Conservation (phyloP, 2,888 invertebrate genomes). For the Coelinius sp. region DNA sequence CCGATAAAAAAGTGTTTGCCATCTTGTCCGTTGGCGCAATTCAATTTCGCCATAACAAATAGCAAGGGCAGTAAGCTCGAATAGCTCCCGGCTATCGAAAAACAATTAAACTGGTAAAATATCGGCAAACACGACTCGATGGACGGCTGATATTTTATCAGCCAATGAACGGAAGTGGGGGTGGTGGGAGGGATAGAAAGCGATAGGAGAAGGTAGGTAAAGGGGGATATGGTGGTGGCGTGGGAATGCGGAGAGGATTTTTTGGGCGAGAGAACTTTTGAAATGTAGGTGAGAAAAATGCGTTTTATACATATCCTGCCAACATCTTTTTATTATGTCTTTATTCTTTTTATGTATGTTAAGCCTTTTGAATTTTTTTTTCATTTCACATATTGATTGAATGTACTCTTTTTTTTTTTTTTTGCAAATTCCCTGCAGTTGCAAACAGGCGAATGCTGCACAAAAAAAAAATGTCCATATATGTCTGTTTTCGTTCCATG, state of each 20-base stretch:
- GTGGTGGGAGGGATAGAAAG: constrained; percentile 45
- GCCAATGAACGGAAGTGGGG: constrained; percentile 52
- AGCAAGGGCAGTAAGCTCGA: constrained; percentile 47
- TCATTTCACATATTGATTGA: constrained; percentile 6
- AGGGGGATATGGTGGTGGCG: background rate
- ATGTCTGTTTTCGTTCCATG: constrained; percentile 27
- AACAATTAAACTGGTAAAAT: constrained; percentile 68
- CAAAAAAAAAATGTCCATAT: constrained; percentile 30
- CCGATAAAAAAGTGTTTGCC: constrained; percentile 58
- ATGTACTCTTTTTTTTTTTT: background rate
- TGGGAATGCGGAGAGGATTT: background rate
- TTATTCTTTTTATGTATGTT: constrained; percentile 14
- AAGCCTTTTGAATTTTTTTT: constrained; percentile 14
- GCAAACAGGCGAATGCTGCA: constrained; percentile 1
- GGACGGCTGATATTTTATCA: constrained; percentile 66
- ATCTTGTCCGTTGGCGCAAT: constrained; percentile 62
- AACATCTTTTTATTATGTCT: constrained; percentile 3
- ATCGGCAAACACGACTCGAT: constrained; percentile 63
- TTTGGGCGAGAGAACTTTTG: background rate
- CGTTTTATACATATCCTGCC: constrained; percentile 9
- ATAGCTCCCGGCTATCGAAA: constrained; percentile 63
- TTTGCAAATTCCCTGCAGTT: background rate
- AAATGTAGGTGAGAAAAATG: constrained; percentile 9
- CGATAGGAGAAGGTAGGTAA: constrained; percentile 6
- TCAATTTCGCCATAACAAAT: constrained; percentile 62